Conservation (phyloP, 2,888 invertebrate species). For the Cosmorhoe ocellata region DNA sequence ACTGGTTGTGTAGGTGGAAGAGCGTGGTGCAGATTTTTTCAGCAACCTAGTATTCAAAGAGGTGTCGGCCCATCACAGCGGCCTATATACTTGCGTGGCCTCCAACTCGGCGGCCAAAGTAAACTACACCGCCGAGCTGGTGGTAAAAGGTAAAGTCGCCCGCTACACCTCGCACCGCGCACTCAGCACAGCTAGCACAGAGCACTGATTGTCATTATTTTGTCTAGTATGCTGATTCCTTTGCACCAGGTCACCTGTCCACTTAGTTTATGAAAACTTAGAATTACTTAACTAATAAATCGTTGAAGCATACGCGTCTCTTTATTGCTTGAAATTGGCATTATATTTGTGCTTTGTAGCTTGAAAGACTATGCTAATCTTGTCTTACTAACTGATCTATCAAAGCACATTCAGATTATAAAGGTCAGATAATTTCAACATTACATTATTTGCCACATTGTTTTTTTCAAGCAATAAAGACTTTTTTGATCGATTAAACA, state of each 20-base stretch:
- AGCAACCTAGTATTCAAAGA: slow-evolving; percentile 89
- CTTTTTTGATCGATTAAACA: slow-evolving; percentile 12
- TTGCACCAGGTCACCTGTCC: slow-evolving; percentile 32
- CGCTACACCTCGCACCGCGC: slow-evolving; percentile 40
- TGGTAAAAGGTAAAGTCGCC: slow-evolving; percentile 86
- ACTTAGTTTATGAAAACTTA: slow-evolving; percentile 11
- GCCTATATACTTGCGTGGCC: slow-evolving; percentile 88
- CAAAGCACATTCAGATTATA: no score
- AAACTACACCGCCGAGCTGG: slow-evolving; percentile 87
- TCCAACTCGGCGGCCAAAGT: slow-evolving; percentile 88
- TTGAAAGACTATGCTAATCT: no score
- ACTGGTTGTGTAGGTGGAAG: slow-evolving; percentile 82
- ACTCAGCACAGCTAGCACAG: slow-evolving; percentile 38
- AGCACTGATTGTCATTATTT: slow-evolving; percentile 32
- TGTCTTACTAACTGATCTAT: no score
- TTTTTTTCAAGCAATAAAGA: slow-evolving; percentile 24
- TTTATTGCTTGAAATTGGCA: slow-evolving; percentile 13
- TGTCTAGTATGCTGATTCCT: slow-evolving; percentile 29
- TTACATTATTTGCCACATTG: no score
- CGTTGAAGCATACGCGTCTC: no score
- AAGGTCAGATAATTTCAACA: no score
- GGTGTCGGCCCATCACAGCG: slow-evolving; percentile 87
- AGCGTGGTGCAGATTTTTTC: slow-evolving; percentile 88
- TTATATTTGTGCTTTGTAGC: no score
- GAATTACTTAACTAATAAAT: not conserved